Evolutionary conservation across 2,797 vertebrate genomes (phyloP), one percentile per base, ranked within the genome.

Genomic region (Poecilia gillii): DNA sequence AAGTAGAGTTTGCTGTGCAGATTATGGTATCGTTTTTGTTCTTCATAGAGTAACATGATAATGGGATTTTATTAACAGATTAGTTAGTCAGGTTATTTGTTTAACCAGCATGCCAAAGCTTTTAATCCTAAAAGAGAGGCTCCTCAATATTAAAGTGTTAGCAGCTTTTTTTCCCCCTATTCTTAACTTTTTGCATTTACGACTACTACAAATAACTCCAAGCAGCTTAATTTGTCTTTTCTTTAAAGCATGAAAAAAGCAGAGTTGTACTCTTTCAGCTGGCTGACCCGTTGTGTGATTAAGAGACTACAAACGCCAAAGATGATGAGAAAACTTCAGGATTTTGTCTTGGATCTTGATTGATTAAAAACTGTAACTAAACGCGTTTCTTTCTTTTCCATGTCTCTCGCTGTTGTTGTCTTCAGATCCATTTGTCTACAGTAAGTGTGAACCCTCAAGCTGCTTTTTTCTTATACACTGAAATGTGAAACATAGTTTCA

Each of bases 401-500:
- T 81, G 41, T 66, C 18, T 72, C 53, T 6, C 36, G 5, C 55
- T 47, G 23, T 73, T 25, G 9, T 62, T 78, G 4, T 73, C 43
- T 86, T 41, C 79, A 96, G 95, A 94, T 89, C 84, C 95, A 46
- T 96, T 96, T 90, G 81, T 85, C 87, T 96, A 96, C 92, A 95
- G 95, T 96, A 91, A 96, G 95, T 95, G 39, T 6, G 57, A 2
- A 72, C 4, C 4, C 36, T 74, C 57, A 66, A 33, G 33, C 33
- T 33, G 33, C 33, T 33, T 70, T 6, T 36, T 81, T 46, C 28
- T 0, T 39, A 3, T 16, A 39, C 18, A 18, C 16, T 66, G 20
- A 36, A 66, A 8, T 23, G 9, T 66, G 9, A 36, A 3, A 20
- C 14, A 66, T 16, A 62, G 13, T 62, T 33, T 62, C 57, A 33